A percentile compares a stretch with the other conserved stretches of the same genome.
Conservation (phyloP, 2,113 vertebrate species). For the Microcebus jonahi region DNA sequence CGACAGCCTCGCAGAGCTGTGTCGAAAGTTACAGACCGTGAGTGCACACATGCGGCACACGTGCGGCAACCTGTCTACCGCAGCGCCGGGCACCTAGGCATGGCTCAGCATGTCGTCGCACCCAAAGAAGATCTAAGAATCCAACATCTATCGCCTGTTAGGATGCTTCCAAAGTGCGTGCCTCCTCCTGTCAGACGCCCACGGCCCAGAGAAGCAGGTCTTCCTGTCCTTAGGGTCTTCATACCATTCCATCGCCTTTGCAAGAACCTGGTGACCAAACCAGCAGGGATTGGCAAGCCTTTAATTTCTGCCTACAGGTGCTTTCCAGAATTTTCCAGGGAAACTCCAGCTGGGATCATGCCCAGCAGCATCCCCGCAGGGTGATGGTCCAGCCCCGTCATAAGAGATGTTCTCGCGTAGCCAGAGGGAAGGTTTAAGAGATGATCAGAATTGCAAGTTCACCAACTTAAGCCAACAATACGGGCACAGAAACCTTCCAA, state of each 20-base stretch:
- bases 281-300: accelerated
- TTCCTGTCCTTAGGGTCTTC: neutral
- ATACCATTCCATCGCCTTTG: neutral
- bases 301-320: neutral
- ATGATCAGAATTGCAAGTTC: neutral
- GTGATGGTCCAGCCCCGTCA: neutral
- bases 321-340: neutral
- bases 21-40: neutral
- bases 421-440: neutral
- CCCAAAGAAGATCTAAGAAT: neutral
- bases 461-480: neutral
- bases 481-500: neutral
- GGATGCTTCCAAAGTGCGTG: neutral
- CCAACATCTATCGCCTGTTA: neutral
- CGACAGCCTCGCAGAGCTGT: neutral
- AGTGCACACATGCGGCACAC: accelerated
- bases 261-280: neutral
- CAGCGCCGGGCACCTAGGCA: neutral
- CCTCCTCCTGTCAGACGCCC: neutral
- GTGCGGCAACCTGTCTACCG: neutral
- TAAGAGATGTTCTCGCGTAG: neutral
- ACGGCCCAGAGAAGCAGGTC: accelerated
- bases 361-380: accelerated
- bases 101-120: neutral
- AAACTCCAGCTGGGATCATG: neutral